phyloP scores from a whole-genome alignment of 1,140 invertebrate species.

The Drosophila mayri region DNA sequence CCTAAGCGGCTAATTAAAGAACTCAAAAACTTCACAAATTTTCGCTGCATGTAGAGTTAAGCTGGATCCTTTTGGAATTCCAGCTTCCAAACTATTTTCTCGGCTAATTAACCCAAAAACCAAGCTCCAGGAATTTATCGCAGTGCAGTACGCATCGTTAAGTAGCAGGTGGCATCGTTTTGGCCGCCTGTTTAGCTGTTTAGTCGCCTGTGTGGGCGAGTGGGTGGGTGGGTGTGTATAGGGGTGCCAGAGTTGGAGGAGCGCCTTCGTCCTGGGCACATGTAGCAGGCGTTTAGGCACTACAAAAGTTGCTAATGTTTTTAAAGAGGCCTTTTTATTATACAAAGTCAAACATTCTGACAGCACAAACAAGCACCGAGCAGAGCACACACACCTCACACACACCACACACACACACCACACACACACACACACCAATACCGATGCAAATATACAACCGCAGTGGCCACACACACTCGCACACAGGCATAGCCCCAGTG shows the following conservation, averaged over 20 bases:
- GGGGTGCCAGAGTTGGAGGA: slow-evolving; percentile 4
- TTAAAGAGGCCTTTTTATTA: slow-evolving; percentile 83
- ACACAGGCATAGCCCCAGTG: slow-evolving; percentile 39
- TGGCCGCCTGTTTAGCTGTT: slow-evolving; percentile 57
- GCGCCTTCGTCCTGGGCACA: slow-evolving; percentile 37
- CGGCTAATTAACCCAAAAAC: background rate
- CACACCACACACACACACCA: slow-evolving; percentile 20
- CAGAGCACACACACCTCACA: slow-evolving; percentile 6
- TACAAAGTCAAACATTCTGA: slow-evolving; percentile 83
- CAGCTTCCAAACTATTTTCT: background rate
- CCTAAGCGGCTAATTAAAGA: background rate
- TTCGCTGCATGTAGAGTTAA: background rate
- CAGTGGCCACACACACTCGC: slow-evolving; percentile 23
- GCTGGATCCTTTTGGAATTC: background rate
- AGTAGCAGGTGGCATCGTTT: slow-evolving; percentile 70
- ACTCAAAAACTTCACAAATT: no score
- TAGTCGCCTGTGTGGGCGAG: slow-evolving; percentile 30
- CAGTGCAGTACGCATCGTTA: slow-evolving; percentile 60
- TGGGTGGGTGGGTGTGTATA: background rate
- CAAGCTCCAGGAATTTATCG: slow-evolving; percentile 4
- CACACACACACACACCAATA: slow-evolving; percentile 34
- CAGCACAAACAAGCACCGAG: slow-evolving; percentile 56
- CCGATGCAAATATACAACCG: slow-evolving; percentile 34
- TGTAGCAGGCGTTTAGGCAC: slow-evolving; percentile 74
- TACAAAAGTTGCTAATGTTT: slow-evolving; percentile 84